Evolutionary conservation across 2,797 vertebrate genomes (phyloP).

Genomic region (Cuculus canorus): DNA sequence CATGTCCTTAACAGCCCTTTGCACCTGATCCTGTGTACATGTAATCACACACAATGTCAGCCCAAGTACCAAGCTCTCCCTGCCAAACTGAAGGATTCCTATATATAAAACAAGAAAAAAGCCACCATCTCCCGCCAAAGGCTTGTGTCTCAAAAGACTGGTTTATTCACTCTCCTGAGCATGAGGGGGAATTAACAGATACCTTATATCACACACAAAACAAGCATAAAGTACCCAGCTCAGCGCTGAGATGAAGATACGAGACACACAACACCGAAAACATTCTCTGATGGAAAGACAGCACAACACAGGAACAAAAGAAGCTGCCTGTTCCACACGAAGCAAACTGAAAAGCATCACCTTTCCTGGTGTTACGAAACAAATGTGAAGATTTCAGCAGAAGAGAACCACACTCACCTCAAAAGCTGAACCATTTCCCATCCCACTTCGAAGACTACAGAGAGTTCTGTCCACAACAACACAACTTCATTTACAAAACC

Average conservation of each 20-base stretch:
- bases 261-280: not conserved
- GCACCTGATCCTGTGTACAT: not conserved
- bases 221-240: not conserved
- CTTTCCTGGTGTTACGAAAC: not conserved
- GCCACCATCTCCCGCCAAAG: constrained; percentile 9
- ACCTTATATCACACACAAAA: not conserved
- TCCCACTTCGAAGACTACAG: not conserved
- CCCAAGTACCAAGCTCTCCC: not conserved
- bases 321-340: not conserved
- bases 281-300: not conserved
- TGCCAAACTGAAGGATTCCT: not conserved
- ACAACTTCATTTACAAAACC: not conserved
- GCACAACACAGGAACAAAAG: not conserved
- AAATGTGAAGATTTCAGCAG: not conserved
- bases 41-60: not conserved
- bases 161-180: not conserved
- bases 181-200: not conserved
- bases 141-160: not conserved
- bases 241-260: not conserved
- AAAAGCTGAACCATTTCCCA: not conserved
- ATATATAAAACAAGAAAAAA: not conserved
- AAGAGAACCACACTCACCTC: not conserved
- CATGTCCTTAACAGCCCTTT: not conserved
- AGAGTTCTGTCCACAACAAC: not conserved
- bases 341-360: fast-evolving